Evolutionary conservation across 2,888 invertebrate species (phyloP), one percentile per base, ranked within the genome.

Genomic region (Hypselothyrea guttata): DNA sequence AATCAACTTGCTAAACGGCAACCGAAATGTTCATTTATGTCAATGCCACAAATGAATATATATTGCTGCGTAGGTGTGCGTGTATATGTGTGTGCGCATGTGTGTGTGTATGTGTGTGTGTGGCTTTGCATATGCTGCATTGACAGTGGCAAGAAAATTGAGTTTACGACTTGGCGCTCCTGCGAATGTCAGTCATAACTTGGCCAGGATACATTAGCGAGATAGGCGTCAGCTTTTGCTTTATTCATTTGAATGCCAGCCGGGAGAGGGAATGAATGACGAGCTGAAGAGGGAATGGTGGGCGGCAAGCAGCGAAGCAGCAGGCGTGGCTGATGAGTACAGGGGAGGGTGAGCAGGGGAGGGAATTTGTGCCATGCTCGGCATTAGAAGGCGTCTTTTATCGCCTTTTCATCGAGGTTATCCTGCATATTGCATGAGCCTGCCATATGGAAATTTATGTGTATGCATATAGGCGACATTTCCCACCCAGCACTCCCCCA

Each of bases 371-470:
- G 49, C 35, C 33, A 33, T 49, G 54, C 44, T 49, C 35, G 54
- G 65, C 57, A 70, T 70, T 69, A 59, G 65, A 40, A 63, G 69
- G 69, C 57, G 59, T 72, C 85, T 79, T 79, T 84, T 79, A 79
- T 84, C 84, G 85, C 79, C 85, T 82, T 79, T 84, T 79, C 85
- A 79, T 84, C 84, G 72, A 72, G 82, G 83, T 72, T 77, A 70
- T 82, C 59, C 64, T 79, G 83, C 83, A 79, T 79, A 82, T 79
- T 79, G 79, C 83, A 79, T 79, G 79, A 79, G 79, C 56, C 78
- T 82, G 84, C 78, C 85, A 72, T 79, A 84, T 84, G 83, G 75
- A 84, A 79, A 79, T 79, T 72, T 79, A 84, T 79, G 77, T 65
- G 48, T 59, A 46, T 52, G 48, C 37, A 42, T 47, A 35, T 16